Base-by-base conservation (phyloP, 1,140 invertebrate genomes). In the Adelges cooleyi region DNA sequence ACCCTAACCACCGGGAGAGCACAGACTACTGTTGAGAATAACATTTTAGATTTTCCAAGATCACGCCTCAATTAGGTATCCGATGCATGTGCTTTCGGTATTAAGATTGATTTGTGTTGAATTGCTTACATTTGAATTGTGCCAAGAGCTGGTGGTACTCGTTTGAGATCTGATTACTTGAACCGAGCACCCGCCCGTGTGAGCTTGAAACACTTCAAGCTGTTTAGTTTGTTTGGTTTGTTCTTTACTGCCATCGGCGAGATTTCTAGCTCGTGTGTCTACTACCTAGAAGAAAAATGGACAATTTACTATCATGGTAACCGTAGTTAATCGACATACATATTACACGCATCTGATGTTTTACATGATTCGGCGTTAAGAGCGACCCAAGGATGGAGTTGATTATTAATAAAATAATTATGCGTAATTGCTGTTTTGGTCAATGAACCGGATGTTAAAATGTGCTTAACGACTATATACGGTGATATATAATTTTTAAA, bases 181-280 rank as follows among this genome's bases (percentile, higher is more conserved):
- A 10, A 76, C 68, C 15, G 72, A 73, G 11, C 74, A 73, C 11
- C 75, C 72, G 10, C 70, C 71, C 25, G 71, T 74, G 62, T 74
- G 72, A 40, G 75, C 72, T 66, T 76, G 75, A 68, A 76, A 77
- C 46, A 77, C 72, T 68, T 77, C 76, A 10, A 77, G 71, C 65
- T 77, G 75, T 65, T 71, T 66, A 69, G 70, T 62, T 69, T 70
- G 40, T 44, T 73, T 71, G 52, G 71, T 71, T 65, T 76, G 73
- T 18, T 75, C 70, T 15, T 73, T 56, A 53, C 71, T 73, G 11
- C 75, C 76, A 49, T 76, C 75, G 2, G 71, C 73, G 15, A 73
- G 70, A 66, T 76, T 76, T n/a, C 77, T 72, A 65, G 77, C 75
- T 51, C 79, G 69, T 20, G 75, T 78, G 66, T 80, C 79, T 25